These are phyloP conservation scores for Planococcus citri DNA, from an alignment of 1,140 invertebrate genomes.

Conservation along the genomic window DNA sequence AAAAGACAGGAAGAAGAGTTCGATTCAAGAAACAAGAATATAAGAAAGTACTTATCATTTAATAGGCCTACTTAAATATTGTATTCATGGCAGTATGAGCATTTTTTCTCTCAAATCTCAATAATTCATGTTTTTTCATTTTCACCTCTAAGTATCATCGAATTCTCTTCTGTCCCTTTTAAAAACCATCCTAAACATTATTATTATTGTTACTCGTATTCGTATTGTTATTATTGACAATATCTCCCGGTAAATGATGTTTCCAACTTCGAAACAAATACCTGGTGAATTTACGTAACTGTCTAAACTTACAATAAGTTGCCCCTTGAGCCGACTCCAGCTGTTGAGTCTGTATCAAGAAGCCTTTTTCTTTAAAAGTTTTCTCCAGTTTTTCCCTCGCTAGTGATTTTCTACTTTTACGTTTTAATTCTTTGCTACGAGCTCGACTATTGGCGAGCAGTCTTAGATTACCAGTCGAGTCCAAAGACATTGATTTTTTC, in stretches of 20 bases:
- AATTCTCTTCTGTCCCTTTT: too few relatives aligned
- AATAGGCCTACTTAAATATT: too few relatives aligned
- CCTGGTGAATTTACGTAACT: conserved; percentile 77
- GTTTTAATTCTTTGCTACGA: conserved; percentile 26
- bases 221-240: conserved; percentile 36
- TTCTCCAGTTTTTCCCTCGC: conserved; percentile 79
- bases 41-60: too few relatives aligned
- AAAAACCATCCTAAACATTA: too few relatives aligned
- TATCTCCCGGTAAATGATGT: conserved; percentile 73
- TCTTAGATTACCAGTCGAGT: conserved; percentile 7
- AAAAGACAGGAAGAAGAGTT: too few relatives aligned
- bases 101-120: too few relatives aligned
- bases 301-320: conserved; percentile 85
- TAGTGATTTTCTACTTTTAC: conserved; percentile 65
- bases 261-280: conserved; percentile 88
- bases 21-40: too few relatives aligned
- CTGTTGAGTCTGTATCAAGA: conserved; percentile 84
- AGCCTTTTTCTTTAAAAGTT: conserved; percentile 83
- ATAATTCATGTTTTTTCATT: too few relatives aligned
- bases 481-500: conserved; percentile 70
- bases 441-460: conserved; percentile 23
- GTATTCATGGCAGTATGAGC: too few relatives aligned
- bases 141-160: too few relatives aligned
- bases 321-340: conserved; percentile 80
- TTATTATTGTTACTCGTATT: too few relatives aligned